Base-by-base conservation (phyloP, 1,140 invertebrate species). In the Procambarus virginalis region DNA sequence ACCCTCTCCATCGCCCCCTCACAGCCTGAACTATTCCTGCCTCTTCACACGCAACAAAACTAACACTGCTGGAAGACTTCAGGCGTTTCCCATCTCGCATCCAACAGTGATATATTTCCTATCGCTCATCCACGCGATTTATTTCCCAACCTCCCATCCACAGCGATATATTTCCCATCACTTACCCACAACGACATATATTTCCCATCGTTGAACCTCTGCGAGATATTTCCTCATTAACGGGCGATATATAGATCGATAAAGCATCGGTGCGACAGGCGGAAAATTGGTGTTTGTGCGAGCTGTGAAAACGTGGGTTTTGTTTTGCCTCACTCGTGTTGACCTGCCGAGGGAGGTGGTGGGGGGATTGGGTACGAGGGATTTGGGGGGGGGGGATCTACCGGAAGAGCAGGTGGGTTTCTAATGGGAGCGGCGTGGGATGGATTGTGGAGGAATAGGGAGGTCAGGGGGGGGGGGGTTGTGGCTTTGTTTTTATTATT, bases 191-290 rank as follows among this genome's bases (percentile, higher is more conserved):
- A 34, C 34, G 34, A 34, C 34, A 34, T 34, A 34, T 20, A 68
- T 68, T 68, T 68, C 64, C 64, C 20, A 68, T 68, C 64, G 64
- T 17, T 68, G 10, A 68, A 68, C 12, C 64, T 17, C 64, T 10
- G 64, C 64, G 64, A 68, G 12, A 68, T 68, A 68, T 68, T 68
- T 68, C 64, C 64, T 68, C 64, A 68, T 68, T 68, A 68, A 68
- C 64, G 64, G 17, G 10, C 64, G 64, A 68, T 68, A 68, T 68
- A 68, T 68, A 17, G 64, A 68, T 68, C 64, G 64, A 68, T 68
- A 68, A 68, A 68, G 10, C 64, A 68, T 68, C 64, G 64, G 64
- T 4, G 12, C 64, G 64, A 68, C 64, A 68, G 64, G 64, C 64
- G 64, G 64, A 68, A 68, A 68, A 68, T 68, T 68, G 64, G 64